Evolutionary conservation across 1,140 invertebrate genomes (phyloP).

Genomic region (Gryon sp.): DNA sequence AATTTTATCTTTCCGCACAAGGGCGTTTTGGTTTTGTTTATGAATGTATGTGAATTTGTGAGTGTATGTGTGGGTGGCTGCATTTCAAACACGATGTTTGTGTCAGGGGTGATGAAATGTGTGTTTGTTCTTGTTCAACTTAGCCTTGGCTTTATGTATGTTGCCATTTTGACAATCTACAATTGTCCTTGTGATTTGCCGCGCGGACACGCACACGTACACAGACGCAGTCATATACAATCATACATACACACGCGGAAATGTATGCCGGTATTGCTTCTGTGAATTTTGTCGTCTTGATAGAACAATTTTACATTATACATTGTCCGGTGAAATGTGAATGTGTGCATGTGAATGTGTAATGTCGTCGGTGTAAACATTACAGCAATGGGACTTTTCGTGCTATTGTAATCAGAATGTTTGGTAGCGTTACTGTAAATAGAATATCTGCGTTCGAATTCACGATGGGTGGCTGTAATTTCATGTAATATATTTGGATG

Average conservation of each 20-base stretch:
- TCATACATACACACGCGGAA: too few relatives aligned
- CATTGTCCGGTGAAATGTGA: neutral
- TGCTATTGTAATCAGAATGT: too few relatives aligned
- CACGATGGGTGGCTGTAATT: too few relatives aligned
- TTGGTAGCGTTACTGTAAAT: too few relatives aligned
- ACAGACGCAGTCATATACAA: too few relatives aligned
- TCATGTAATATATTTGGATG: too few relatives aligned
- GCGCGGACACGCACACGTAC: neutral
- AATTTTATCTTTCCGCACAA: neutral
- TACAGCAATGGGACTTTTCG: too few relatives aligned
- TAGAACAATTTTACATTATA: neutral
- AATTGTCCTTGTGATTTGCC: conserved; percentile 50
- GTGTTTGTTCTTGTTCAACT: conserved; percentile 34
- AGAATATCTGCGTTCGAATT: too few relatives aligned
- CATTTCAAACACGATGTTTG: conserved; percentile 29
- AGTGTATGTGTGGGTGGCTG: neutral
- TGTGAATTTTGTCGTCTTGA: neutral
- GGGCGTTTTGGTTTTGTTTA: neutral
- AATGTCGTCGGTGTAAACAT: neutral
- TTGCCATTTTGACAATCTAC: conserved; percentile 43
- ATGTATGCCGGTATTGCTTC: too few relatives aligned
- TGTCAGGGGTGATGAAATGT: conserved; percentile 36
- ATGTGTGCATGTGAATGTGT: neutral
- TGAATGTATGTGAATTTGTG: too few relatives aligned
- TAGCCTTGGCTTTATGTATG: conserved; percentile 21